Evolutionary conservation across 2,113 vertebrate species (phyloP).

Genomic region (Hydropotes inermis): DNA sequence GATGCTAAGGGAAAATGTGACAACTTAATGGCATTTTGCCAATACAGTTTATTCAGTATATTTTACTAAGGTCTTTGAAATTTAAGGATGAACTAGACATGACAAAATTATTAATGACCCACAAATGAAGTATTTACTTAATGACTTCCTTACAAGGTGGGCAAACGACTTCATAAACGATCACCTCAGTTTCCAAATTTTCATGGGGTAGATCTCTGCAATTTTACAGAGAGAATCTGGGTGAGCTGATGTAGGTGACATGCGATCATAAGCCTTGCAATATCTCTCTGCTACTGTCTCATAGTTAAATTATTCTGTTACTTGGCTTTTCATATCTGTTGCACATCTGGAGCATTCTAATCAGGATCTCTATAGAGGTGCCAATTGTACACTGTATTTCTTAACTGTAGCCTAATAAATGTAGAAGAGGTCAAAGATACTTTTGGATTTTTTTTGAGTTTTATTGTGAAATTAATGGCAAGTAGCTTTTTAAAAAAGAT

Average conservation of each 20-base stretch:
- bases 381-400: neutral
- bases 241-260: neutral
- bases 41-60: constrained; percentile 21
- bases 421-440: neutral
- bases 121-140: constrained; percentile 12
- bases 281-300: neutral
- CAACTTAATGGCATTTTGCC: neutral
- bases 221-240: neutral
- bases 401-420: constrained; percentile 1
- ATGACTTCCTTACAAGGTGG: constrained; percentile 13
- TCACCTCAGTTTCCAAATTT: neutral
- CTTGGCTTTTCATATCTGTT: neutral
- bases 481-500: neutral
- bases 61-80: constrained; percentile 41
- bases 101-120: constrained; percentile 35
- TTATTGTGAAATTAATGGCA: constrained; percentile 17
- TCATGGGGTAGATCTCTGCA: neutral
- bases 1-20: neutral
- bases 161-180: neutral
- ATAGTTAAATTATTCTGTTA: constrained; percentile 19
- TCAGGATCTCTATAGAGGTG: neutral
- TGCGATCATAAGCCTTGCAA: neutral
- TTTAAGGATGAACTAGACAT: neutral
- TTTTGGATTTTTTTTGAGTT: constrained; percentile 15
- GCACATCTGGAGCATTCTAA: neutral